Conservation (phyloP, 2,113 vertebrate genomes). For the Oryzias celebensis region DNA sequence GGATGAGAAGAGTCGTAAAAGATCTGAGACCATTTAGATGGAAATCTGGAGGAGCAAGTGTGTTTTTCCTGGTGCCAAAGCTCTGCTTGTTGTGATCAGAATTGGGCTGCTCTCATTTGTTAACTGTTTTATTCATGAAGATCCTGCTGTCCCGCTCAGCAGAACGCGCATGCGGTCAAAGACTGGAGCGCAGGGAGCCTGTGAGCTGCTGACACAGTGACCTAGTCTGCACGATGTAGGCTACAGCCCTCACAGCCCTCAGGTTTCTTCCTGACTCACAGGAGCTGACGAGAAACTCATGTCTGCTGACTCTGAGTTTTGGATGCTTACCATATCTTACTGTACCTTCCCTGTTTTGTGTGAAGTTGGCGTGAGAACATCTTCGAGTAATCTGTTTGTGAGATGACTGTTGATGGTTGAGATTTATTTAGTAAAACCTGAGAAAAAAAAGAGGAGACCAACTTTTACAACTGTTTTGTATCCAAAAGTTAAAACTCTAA, state of each 20-base stretch:
- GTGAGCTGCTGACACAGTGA: conserved; percentile 65
- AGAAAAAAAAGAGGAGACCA: too few species aligned
- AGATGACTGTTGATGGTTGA: too few species aligned
- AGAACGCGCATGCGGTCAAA: neutral
- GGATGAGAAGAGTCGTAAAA: conserved; percentile 5
- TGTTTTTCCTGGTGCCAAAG: conserved; percentile 11
- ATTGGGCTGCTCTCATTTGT: conserved; percentile 13
- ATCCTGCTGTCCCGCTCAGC: conserved; percentile 3
- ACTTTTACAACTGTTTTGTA: too few species aligned
- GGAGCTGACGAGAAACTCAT: conserved; percentile 28
- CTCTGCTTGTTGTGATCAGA: conserved; percentile 7
- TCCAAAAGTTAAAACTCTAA: too few species aligned
- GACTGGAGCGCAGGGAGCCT: conserved; percentile 19
- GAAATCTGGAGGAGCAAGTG: conserved; percentile 1
- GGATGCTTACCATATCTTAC: neutral
- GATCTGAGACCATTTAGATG: conserved; percentile 11
- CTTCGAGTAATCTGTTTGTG: too few species aligned
- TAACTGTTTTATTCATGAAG: conserved; percentile 39
- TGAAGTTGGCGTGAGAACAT: neutral
- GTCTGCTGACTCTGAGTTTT: conserved; percentile 16
- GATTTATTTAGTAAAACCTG: too few species aligned
- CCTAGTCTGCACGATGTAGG: conserved; percentile 63
- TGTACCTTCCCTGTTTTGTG: neutral
- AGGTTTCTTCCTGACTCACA: conserved; percentile 24
- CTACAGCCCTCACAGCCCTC: conserved; percentile 37